Evolutionary conservation across 2,797 vertebrate genomes (phyloP), one percentile per base, ranked within the genome.

Genomic region (Cygnus olor): DNA sequence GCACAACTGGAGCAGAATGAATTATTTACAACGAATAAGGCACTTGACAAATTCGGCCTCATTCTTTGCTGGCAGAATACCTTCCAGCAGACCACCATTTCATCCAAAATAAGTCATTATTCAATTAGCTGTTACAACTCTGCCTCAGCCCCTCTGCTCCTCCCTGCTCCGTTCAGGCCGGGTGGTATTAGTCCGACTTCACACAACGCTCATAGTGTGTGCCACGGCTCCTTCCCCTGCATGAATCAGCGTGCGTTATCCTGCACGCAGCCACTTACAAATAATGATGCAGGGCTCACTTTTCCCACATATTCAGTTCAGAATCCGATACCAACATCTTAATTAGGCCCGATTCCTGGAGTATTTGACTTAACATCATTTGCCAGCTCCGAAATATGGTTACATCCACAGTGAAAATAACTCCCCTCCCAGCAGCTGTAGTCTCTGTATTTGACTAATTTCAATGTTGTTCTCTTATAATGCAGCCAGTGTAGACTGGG

Each of bases 291-390:
- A 25, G 69, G 85, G 74, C 78, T 93, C 85, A 11, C 77, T 94
- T 87, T 58, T 71, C 71, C 42, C 42, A 32, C 61, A 20, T 81
- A 85, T 87, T 95, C 88, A 89, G 34, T 68, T 77, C 56, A 38
- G 74, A 68, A 88, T 90, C 80, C 0, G 2, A 93, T 74, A 77
- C 78, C 83, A 80, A 86, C 78, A 45, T 80, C 92, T 94, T 95
- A 89, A 96, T 93, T 84, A 94, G 82, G 70, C 36, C 80, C 89
- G 73, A 96, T 82, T 90, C 66, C 85, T 51, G 38, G 87, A 73
- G 94, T 80, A 88, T 92, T 92, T 63, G 45, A 63, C 54, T 85
- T 79, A 51, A 65, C 45, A 89, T 79, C 49, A 7, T 72, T 72
- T 4, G 0, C 80, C 94, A 83, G 58, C 82, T 92, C 85, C 60